Base-by-base conservation (phyloP, 1,140 invertebrate species). In the Drosophila oshimai region DNA sequence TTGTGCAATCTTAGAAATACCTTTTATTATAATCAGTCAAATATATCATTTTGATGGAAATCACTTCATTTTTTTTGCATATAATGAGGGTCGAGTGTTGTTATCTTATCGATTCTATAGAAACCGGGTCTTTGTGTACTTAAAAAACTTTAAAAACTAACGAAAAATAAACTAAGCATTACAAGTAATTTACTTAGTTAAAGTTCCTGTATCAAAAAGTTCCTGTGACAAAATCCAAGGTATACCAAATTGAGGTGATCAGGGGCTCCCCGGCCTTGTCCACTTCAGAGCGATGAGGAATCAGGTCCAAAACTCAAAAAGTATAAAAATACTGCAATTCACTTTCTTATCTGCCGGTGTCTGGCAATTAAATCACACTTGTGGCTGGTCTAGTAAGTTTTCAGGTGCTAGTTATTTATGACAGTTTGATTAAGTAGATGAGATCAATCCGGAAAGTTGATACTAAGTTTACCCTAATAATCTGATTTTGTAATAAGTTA, bases 51-150 rank as follows among this genome's bases (percentile, higher is more conserved):
- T 15, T 5, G 60, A 64, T 64, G 34, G n/a, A 24, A 26, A 62
- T 64, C 55, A 61, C 28, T 15, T 4, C 6, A 20, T 39, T 65
- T 22, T 64, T 41, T 65, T 26, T 20, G 34, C 61, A 62, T 62
- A 62, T 36, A 28, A 31, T 26, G 20, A n/a, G 20, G 42, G 15
- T n/a, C 18, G 29, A 34, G n/a, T 20, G 4, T 4, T 33, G 65
- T 20, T 65, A 41, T 50, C 61, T 65, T 41, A 65, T 65, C 61
- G 34, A 6, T 7, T 5, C 2, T 4, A 7, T 0, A 15, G 13
- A 10, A n/a, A 36, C 26, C n/a, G 17, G 20, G 26, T 55, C 9
- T 7, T 4, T 4, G 7, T 17, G 10, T 10, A 31, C 13, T 31
- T n/a, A n/a, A 9, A 20, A 22, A 4, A 51, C 18, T 36, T n/a